phyloP scores from a whole-genome alignment of 1,140 invertebrate genomes.

The Telenomus remus region DNA sequence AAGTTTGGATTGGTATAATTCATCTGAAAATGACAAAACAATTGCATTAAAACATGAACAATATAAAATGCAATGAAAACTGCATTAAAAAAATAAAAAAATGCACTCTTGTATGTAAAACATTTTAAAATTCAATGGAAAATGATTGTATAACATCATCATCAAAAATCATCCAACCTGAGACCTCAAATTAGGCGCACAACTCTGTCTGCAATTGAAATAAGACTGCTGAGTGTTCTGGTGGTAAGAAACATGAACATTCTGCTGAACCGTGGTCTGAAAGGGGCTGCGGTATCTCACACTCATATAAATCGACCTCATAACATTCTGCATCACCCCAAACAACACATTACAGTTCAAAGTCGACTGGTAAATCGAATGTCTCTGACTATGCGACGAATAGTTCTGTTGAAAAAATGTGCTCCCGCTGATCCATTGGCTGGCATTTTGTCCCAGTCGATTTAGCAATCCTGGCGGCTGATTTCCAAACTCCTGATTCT shows the following conservation, averaged over 20 bases:
- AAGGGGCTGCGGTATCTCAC: constrained; percentile 45
- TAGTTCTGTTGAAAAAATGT: constrained; percentile 39
- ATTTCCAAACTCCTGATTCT: constrained; percentile 2
- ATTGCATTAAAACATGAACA: too few relatives aligned
- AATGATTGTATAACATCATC: too few relatives aligned
- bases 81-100: too few relatives aligned
- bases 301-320: constrained; percentile 43
- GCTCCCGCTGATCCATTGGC: constrained; percentile 31
- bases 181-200: too few relatives aligned
- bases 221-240: constrained; percentile 45
- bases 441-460: constrained; percentile 14
- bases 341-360: constrained; percentile 42
- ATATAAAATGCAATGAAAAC: constrained; percentile 5
- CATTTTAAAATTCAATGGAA: too few relatives aligned
- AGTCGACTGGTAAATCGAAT: constrained; percentile 33
- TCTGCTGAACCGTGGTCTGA: constrained; percentile 51
- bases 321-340: constrained; percentile 44
- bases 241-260: constrained; percentile 50
- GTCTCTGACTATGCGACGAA: constrained; percentile 25
- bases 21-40: constrained; percentile 18
- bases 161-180: too few relatives aligned
- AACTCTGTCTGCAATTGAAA: constrained; percentile 26
- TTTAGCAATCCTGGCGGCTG: constrained; percentile 3
- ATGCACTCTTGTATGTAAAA: too few relatives aligned
- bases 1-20: constrained; percentile 19